Base-by-base conservation (phyloP, 2,797 vertebrate species). In the Tapirus indicus region DNA sequence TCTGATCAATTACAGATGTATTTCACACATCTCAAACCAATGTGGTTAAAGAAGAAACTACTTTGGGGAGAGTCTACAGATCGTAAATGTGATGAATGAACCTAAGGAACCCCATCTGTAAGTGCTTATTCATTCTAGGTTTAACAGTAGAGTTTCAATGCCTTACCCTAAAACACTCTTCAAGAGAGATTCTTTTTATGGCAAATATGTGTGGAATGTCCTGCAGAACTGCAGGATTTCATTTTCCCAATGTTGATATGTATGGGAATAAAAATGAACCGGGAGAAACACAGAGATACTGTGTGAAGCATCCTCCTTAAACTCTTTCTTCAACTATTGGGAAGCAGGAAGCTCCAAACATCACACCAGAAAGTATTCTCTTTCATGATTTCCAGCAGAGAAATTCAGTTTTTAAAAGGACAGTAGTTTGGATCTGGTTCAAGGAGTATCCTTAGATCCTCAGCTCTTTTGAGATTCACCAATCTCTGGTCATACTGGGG, bases 31-130 rank as follows among this genome's bases (percentile, higher is more conserved):
- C 68, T 86, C 85, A 92, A 78, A 93, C 80, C 91, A 88, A 94
- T 6, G n/a, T 54, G 44, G 66, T 90, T 88, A 75, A 91, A 94
- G 60, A 96, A 85, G 84, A 94, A 96, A 82, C 85, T 84, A 87
- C 82, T 91, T 91, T 90, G 41, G 78, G 6, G 79, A 96, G 77
- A 95, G 29, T 60, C 92, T 96, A 38, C 21, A 94, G 97, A 97
- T 94, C 38, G 17, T 95, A 91, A 97, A 97, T 14, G 41, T 74
- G 86, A 96, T 78, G 49, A 98, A 97, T 95, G 82, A 78, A 35
- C n/a, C 49, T 56, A 54, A 88, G 54, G 56, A 85, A 80, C 35
- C 11, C 47, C 87, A 97, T 96, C 96, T 98, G 95, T 96, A 97
- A 90, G 77, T 79, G 52, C 58, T 97, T 97, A 93, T 60, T 44